These are phyloP conservation scores for Drosophila prolongata DNA, from an alignment of 2,888 invertebrate species.

Conservation along the genomic window DNA sequence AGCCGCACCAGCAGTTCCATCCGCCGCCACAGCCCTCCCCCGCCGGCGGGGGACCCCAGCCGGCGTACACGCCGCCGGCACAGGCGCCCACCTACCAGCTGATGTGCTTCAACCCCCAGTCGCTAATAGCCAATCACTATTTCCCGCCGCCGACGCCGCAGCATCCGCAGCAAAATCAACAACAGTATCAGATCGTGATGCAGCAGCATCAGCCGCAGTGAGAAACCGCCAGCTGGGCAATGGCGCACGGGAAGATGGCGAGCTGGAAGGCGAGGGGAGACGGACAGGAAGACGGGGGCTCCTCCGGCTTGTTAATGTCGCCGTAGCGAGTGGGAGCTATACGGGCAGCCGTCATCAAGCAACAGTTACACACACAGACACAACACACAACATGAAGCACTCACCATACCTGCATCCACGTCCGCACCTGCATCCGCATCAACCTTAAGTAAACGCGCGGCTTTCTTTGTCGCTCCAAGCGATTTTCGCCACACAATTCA, in stretches of 20 bases:
- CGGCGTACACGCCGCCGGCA: constrained; percentile 81
- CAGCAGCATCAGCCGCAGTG: constrained; percentile 83
- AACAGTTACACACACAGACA: constrained; percentile 30
- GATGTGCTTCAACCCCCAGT: constrained; percentile 85
- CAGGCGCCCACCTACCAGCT: constrained; percentile 86
- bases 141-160: constrained; percentile 80
- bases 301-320: constrained; percentile 27
- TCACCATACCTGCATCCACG: constrained; percentile 26
- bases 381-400: constrained; percentile 33
- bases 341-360: constrained; percentile 41
- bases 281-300: constrained; percentile 1
- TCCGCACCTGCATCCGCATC: constrained; percentile 15
- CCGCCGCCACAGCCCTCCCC: constrained; percentile 87
- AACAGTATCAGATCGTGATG: constrained; percentile 84
- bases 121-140: constrained; percentile 82
- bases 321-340: constrained; percentile 33
- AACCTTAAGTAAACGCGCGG: constrained; percentile 41
- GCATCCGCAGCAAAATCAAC: constrained; percentile 83
- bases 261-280: constrained; percentile 20
- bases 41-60: constrained; percentile 86
- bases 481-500: constrained; percentile 25
- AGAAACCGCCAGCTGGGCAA: constrained; percentile 37
- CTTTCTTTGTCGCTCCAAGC: constrained; percentile 38
- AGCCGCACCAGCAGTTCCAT: constrained; percentile 86
- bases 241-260: constrained; percentile 28